These are phyloP conservation scores for Podotricha telesiphe DNA, from an alignment of 2,888 invertebrate species.

Conservation along the genomic window DNA sequence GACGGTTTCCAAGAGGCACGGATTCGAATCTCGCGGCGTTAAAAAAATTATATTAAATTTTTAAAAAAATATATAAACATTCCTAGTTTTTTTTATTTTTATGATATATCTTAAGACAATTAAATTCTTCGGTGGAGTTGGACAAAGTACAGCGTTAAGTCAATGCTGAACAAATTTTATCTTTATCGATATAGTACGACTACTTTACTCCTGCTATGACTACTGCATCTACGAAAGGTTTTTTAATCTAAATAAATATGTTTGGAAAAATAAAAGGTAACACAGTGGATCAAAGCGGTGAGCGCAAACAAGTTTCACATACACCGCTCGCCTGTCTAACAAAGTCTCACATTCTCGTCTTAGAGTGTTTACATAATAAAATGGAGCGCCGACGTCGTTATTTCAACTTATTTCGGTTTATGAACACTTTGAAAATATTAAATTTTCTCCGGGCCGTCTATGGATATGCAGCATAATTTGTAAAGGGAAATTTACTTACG, in stretches of 20 bases:
- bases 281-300: slow-evolving; percentile 13
- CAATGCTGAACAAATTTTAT: no score
- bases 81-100: no score
- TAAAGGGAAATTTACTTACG: slow-evolving; percentile 41
- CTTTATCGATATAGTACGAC: no score
- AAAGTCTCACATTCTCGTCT: slow-evolving; percentile 40
- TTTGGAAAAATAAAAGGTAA: slow-evolving; percentile 12
- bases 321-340: slow-evolving; percentile 32
- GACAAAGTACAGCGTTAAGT: no score
- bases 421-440: slow-evolving; percentile 46
- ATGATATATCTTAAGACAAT: no score
- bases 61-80: no score
- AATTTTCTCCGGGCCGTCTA: slow-evolving; percentile 42
- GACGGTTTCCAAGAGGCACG: no score
- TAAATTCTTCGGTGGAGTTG: no score
- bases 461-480: slow-evolving; percentile 43
- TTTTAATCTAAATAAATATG: not conserved
- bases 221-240: no score
- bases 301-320: slow-evolving; percentile 33
- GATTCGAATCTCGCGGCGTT: no score
- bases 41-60: no score
- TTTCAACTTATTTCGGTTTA: slow-evolving; percentile 44
- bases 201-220: no score
- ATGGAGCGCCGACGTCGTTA: slow-evolving; percentile 42
- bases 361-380: slow-evolving; percentile 43